phyloP scores from a whole-genome alignment of 1,140 invertebrate genomes.

The Ditylenchus dipsaci region DNA sequence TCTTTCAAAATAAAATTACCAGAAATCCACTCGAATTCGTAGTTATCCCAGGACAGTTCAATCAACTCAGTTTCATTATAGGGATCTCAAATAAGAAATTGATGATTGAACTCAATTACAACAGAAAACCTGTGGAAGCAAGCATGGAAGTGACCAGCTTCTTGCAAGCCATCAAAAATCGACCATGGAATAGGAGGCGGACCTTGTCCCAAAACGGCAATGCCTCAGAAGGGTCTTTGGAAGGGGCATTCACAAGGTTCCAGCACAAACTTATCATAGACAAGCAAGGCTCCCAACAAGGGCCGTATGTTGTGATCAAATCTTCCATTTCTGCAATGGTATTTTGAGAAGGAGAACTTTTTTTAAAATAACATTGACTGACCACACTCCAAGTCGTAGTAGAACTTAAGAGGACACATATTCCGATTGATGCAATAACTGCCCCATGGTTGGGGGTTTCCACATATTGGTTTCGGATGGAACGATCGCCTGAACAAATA shows the following conservation, averaged over 20 bases:
- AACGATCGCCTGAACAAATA: slow-evolving; percentile 30
- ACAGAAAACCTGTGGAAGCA: slow-evolving; percentile 27
- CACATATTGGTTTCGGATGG: slow-evolving; percentile 54
- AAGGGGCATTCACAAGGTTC: slow-evolving; percentile 75
- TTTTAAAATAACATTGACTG: slow-evolving; percentile 28
- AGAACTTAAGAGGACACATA: slow-evolving; percentile 91
- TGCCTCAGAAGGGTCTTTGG: slow-evolving; percentile 83
- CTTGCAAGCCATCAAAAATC: slow-evolving; percentile 77
- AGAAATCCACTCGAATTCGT: slow-evolving; percentile 90
- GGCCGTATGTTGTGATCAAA: slow-evolving; percentile 86
- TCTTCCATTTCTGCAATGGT: slow-evolving; percentile 70
- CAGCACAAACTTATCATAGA: slow-evolving; percentile 84
- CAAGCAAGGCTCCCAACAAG: slow-evolving; percentile 96
- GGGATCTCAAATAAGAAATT: slow-evolving; percentile 68
- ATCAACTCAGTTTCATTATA: slow-evolving; percentile 98
- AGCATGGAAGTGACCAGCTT: slow-evolving; percentile 66
- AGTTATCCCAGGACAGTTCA: slow-evolving; percentile 86
- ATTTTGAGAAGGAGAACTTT: not conserved
- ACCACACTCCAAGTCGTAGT: slow-evolving; percentile 88
- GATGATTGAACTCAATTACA: not conserved
- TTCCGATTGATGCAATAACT: slow-evolving; percentile 65
- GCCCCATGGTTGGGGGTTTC: slow-evolving; percentile 63
- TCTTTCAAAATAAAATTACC: slow-evolving; percentile 63
- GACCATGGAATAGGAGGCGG: slow-evolving; percentile 77
- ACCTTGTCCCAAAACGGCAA: slow-evolving; percentile 95